A percentile compares a stretch with the other conserved stretches of the same genome.
Evolutionary conservation across 2,113 vertebrate species (phyloP).

Genomic region (Chunga burmeisteri): DNA sequence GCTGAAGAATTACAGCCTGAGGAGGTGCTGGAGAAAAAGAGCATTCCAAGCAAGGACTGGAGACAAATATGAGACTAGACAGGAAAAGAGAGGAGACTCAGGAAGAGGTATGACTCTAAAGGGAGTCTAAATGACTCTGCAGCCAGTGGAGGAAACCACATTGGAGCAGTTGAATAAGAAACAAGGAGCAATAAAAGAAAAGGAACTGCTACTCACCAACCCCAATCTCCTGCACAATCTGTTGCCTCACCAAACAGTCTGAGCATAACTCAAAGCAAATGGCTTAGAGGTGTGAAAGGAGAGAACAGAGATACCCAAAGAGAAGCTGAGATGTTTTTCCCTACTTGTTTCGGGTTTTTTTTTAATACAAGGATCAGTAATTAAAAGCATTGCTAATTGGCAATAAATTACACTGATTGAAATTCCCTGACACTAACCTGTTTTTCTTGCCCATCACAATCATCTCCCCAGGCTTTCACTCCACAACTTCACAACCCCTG

Average conservation of each 20-base stretch:
- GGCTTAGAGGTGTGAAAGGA: background rate
- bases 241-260: background rate
- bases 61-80: background rate
- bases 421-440: background rate
- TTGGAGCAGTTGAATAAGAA: background rate
- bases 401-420: background rate
- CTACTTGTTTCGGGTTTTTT: background rate
- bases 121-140: no score
- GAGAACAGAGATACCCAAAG: background rate
- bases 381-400: background rate
- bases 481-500: background rate
- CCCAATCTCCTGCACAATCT: background rate
- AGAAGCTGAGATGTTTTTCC: background rate
- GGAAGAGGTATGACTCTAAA: background rate
- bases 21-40: background rate
- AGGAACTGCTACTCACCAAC: background rate
- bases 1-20: background rate
- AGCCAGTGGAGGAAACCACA: background rate
- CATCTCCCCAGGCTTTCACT: background rate
- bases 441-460: background rate
- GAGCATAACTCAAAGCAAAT: accelerated
- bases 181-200: background rate
- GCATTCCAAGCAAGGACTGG: background rate
- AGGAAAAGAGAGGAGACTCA: background rate
- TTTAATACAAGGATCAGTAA: background rate